Evolutionary conservation across 2,113 vertebrate genomes (phyloP), one percentile per base, ranked within the genome.

Genomic region (Gavialis gangeticus): DNA sequence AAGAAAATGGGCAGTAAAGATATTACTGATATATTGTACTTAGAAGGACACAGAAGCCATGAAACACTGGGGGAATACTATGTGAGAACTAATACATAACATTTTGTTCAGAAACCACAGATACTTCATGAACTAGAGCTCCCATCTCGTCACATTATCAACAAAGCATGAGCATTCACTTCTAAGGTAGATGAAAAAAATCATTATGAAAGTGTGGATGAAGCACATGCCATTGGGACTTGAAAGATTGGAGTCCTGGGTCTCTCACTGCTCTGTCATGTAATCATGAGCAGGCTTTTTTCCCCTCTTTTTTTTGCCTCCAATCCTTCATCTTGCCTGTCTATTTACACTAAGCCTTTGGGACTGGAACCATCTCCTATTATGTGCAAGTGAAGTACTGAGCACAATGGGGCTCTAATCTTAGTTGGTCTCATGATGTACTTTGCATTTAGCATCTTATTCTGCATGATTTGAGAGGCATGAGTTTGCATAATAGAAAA

Each of bases 371-470:
- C 73, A 76, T 59, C 24, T 85, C 94, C 46, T 91, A 57, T 66
- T 79, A n/a, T 64, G 30, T 88, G 56, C 73, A 85, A 82, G 12
- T 62, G 16, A 79, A 81, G 59, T 84, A 79, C 76, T 55, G 79
- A 30, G 81, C 4, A 91, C 88, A 92, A 67, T 62, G 66, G 66
- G 30, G 30, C 18, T 18, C n/a, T 69, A 90, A 96, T 97, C 78
- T 77, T 83, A 66, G n/a, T 73, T 28, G 59, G 56, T 91, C 75
- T 93, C 82, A 79, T 4, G 85, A 77, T 90, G 69, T 67, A 58
- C 64, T 93, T 79, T 93, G 54, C 46, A 79, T 79, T 71, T 88
- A 90, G 69, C 73, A 77, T 58, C 62, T 86, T 89, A 30, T 82
- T 77, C 69, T 93, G 62, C 77, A 34, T 84, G 69, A 89, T 82